These are phyloP conservation scores for Discoglossus pictus DNA, from an alignment of 2,797 vertebrate species.

Conservation along the genomic window DNA sequence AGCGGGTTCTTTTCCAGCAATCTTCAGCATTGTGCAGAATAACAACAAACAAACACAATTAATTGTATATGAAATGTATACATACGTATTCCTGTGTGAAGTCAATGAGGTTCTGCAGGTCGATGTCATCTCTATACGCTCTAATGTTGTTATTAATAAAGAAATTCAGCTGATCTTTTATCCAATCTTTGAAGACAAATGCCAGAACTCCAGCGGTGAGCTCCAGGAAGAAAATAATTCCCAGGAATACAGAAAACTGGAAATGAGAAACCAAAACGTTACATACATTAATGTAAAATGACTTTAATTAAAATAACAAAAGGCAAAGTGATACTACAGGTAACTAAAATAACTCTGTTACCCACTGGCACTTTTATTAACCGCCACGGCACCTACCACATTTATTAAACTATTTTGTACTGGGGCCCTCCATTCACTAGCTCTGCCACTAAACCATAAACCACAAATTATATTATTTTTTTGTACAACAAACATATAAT, in stretches of 20 bases:
- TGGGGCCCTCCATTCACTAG: too few species aligned
- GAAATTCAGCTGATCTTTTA: conserved; percentile 98
- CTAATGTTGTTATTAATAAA: conserved; percentile 99
- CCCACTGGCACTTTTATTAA: not conserved
- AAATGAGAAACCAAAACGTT: conserved; percentile 50
- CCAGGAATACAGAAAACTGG: conserved; percentile 97
- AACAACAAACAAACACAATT: not conserved
- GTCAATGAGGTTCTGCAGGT: conserved; percentile 98
- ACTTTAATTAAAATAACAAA: too few species aligned
- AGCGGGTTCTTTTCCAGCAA: not conserved
- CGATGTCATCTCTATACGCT: conserved; percentile 96
- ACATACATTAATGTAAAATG: not conserved
- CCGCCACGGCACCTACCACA: too few species aligned
- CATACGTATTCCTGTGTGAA: conserved; percentile 99
- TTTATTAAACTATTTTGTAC: too few species aligned
- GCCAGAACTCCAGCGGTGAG: conserved; percentile 95
- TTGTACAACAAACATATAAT: too few species aligned
- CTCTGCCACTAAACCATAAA: too few species aligned
- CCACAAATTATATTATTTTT: too few species aligned
- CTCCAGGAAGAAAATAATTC: conserved; percentile 99
- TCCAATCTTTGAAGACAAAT: conserved; percentile 99
- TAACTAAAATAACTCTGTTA: not conserved
- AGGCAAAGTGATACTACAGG: not conserved
- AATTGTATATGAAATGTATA: conserved; percentile 17
- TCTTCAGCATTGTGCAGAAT: not conserved